Conservation (phyloP, 37 sponge, comb jelly and placozoan species). For the Geodia barretti region DNA sequence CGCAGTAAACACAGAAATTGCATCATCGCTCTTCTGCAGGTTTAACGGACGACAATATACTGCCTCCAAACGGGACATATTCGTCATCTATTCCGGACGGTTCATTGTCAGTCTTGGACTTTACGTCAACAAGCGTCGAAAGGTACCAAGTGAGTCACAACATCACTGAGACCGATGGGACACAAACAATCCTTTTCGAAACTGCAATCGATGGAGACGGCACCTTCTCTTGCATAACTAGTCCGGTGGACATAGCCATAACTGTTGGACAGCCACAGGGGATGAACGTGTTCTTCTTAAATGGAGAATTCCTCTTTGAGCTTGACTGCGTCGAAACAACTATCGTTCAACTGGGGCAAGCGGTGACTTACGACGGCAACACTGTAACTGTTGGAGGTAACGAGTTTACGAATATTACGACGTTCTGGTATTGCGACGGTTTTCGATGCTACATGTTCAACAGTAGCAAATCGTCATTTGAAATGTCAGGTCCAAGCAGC, state of each 20-base stretch:
- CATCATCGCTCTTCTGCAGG: background rate
- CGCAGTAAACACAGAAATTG: background rate
- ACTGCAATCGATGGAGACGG: background rate
- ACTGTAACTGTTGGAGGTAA: background rate
- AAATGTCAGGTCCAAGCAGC: background rate
- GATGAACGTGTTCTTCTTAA: background rate
- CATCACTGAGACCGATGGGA: constrained; percentile 25
- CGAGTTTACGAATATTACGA: background rate
- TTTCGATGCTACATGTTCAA: constrained; percentile 19
- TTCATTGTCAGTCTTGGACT: background rate
- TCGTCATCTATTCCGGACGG: constrained; percentile 5
- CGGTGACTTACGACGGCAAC: background rate
- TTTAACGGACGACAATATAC: background rate
- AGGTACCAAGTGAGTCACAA: background rate
- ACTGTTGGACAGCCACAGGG: background rate
- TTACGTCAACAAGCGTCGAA: background rate
- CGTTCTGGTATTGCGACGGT: constrained; percentile 19
- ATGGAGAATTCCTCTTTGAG: background rate
- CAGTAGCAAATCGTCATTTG: background rate
- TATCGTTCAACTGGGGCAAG: background rate
- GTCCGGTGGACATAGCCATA: background rate
- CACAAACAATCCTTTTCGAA: background rate
- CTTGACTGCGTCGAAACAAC: background rate
- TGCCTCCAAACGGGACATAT: constrained; percentile 1
- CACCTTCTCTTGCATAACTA: background rate